phyloP scores from a whole-genome alignment of 2,888 invertebrate genomes.

The Notocelia uddmanniana region DNA sequence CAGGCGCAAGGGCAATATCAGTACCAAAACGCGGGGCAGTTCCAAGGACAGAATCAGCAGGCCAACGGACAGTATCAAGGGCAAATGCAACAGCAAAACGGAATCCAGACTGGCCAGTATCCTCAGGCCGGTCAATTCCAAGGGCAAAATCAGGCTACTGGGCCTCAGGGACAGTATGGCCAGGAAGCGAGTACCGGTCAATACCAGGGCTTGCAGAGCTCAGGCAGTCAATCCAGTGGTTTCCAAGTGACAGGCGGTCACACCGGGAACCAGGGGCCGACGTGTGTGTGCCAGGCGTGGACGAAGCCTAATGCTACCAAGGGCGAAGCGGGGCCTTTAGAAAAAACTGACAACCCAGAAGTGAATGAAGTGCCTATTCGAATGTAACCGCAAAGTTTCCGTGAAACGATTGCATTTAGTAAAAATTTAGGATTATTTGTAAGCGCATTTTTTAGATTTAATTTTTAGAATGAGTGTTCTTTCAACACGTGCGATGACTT shows the following conservation, averaged over 20 bases:
- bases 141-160: conserved; percentile 48
- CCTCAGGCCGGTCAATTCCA: conserved; percentile 49
- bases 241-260: conserved; percentile 62
- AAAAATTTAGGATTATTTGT: conserved; percentile 6
- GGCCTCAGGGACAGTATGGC: conserved; percentile 26
- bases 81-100: conserved; percentile 50
- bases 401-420: conserved; percentile 3
- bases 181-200: conserved; percentile 36
- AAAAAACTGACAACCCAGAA: conserved; percentile 55
- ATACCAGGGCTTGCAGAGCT: conserved; percentile 43
- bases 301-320: conserved; percentile 64
- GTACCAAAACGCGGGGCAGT: conserved; percentile 44
- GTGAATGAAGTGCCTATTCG: conserved; percentile 30
- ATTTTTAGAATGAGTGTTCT: neutral
- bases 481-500: neutral
- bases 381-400: conserved; percentile 19
- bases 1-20: conserved; percentile 52
- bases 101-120: conserved; percentile 49
- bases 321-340: conserved; percentile 50
- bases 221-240: conserved; percentile 48
- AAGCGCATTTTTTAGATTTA: neutral
- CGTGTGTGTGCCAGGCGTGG: conserved; percentile 79
- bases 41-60: conserved; percentile 10
- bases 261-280: conserved; percentile 64
- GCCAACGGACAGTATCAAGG: conserved; percentile 50